Percentiles rank a stretch among this genome's conserved stretches.
phyloP scores from a whole-genome alignment of 2,113 vertebrate species.

The Anarhynchus alexandrinus region DNA sequence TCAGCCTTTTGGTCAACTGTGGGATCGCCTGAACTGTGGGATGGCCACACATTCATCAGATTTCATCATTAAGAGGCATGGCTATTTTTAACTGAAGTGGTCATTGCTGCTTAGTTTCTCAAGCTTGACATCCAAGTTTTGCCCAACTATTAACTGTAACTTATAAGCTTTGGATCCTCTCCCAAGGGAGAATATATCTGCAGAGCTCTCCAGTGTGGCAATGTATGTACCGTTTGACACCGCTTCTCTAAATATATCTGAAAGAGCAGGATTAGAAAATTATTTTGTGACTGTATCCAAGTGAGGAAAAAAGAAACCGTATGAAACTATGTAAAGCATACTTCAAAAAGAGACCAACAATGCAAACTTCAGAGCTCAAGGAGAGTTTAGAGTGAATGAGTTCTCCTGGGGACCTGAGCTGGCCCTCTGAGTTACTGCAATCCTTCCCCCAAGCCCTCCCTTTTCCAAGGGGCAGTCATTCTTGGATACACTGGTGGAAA shows the following conservation, averaged over 20 bases:
- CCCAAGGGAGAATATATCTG: neutral
- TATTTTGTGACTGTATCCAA: rapidly evolving
- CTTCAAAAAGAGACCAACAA: neutral
- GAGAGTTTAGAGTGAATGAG: neutral
- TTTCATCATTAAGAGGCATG: neutral
- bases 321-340: neutral
- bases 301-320: neutral
- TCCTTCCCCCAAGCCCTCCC: neutral
- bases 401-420: neutral
- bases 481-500: neutral
- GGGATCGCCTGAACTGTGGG: neutral
- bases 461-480: neutral
- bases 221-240: rapidly evolving
- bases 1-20: neutral
- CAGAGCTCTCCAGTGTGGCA: neutral
- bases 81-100: neutral
- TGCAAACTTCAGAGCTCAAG: neutral
- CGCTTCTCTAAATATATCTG: neutral
- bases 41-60: neutral
- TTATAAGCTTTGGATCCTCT: neutral
- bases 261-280: neutral
- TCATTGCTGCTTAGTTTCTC: neutral
- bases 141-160: neutral
- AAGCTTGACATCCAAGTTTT: neutral
- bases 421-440: neutral